A percentile compares a stretch with the other conserved stretches of the same genome.
These are phyloP conservation scores for Metopia argyrocephala DNA, from an alignment of 2,888 invertebrate species.

Conservation along the genomic window DNA sequence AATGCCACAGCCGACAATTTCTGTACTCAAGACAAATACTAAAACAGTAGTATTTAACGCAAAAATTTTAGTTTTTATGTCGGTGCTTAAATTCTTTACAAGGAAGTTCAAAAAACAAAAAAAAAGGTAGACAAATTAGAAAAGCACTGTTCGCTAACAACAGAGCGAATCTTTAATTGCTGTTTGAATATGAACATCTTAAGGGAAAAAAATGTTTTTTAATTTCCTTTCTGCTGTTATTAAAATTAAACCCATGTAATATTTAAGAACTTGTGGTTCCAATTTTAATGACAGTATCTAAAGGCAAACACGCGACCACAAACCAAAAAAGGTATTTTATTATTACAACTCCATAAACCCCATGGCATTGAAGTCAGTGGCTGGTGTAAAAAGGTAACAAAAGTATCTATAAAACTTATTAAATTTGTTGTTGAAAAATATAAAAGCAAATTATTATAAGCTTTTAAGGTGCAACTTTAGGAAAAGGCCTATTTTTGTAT, in stretches of 20 bases:
- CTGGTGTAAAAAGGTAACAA: conserved; percentile 18
- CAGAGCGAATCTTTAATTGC: conserved; percentile 60
- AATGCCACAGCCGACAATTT: neutral
- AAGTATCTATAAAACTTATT: conserved; percentile 53
- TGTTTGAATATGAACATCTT: conserved; percentile 43
- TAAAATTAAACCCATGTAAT: conserved; percentile 57
- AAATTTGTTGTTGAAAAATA: conserved; percentile 57
- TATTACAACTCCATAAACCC: conserved; percentile 3
- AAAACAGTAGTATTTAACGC: conserved; percentile 5
- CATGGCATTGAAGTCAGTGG: no score
- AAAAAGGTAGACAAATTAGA: no score
- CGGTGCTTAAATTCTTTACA: conserved; percentile 1
- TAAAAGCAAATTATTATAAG: conserved; percentile 21
- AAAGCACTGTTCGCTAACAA: no score
- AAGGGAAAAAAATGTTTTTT: conserved; percentile 54
- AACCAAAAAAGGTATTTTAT: neutral
- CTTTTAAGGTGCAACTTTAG: conserved; percentile 1
- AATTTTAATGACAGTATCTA: conserved; percentile 27
- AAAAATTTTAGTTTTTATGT: conserved; percentile 37
- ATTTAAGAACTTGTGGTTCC: conserved; percentile 56
- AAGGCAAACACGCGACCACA: neutral
- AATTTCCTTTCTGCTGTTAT: conserved; percentile 54
- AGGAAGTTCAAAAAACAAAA: conserved; percentile 3
- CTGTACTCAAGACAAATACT: neutral
- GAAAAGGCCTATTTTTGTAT: conserved; percentile 19